Conservation (phyloP, 2,888 invertebrate species). For the Ephialtes manifestator region DNA sequence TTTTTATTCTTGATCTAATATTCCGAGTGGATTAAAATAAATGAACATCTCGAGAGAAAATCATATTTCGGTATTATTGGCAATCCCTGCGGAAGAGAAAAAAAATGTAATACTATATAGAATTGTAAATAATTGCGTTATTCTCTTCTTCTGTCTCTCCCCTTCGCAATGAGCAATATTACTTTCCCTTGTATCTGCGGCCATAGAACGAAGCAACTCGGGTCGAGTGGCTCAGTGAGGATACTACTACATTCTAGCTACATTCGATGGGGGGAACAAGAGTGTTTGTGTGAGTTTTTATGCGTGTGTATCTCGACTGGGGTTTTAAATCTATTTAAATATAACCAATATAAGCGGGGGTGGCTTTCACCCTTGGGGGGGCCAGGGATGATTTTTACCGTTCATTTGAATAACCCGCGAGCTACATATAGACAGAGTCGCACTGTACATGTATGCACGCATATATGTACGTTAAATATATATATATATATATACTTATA, state of each 20-base stretch:
- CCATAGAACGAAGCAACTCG: slow-evolving; percentile 56
- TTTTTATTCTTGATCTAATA: neutral
- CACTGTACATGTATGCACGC: slow-evolving; percentile 24
- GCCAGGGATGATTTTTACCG: slow-evolving; percentile 82
- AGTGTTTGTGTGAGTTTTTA: slow-evolving; percentile 25
- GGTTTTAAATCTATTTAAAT: slow-evolving; percentile 83
- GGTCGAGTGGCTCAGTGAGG: slow-evolving; percentile 60
- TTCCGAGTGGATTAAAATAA: neutral
- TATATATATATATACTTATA: slow-evolving; percentile 20
- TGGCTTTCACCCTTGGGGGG: slow-evolving; percentile 66
- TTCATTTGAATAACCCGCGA: slow-evolving; percentile 84
- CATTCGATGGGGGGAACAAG: slow-evolving; percentile 39
- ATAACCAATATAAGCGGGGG: slow-evolving; percentile 79
- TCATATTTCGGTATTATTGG: neutral
- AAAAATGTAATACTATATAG: slow-evolving; percentile 45
- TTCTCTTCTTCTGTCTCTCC: slow-evolving; percentile 54
- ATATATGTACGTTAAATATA: neutral
- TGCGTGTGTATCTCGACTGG: slow-evolving; percentile 68
- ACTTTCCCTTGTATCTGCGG: slow-evolving; percentile 61
- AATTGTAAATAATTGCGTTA: slow-evolving; percentile 66
- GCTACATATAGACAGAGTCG: slow-evolving; percentile 70
- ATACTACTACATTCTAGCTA: slow-evolving; percentile 22
- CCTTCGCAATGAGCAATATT: slow-evolving; percentile 66
- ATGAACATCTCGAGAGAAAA: neutral
- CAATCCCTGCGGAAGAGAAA: slow-evolving; percentile 28